Conservation (phyloP, 2,113 vertebrate species). For the Rhea pennata region DNA sequence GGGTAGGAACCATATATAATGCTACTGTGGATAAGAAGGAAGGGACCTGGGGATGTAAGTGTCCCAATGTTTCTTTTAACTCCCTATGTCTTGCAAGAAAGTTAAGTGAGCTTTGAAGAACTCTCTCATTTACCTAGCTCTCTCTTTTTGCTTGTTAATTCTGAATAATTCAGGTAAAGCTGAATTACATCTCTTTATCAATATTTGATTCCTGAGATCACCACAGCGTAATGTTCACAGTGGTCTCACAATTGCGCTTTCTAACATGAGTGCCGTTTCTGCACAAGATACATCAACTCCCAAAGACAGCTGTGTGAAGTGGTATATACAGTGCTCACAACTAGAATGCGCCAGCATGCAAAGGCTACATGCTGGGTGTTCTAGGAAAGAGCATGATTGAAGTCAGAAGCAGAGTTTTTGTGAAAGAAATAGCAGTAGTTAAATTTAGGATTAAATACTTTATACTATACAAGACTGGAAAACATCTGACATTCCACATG, state of each 20-base stretch:
- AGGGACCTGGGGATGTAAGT: background rate
- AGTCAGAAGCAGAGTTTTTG: background rate
- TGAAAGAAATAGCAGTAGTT: background rate
- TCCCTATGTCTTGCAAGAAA: background rate
- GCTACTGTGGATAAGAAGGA: background rate
- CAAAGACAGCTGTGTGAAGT: background rate
- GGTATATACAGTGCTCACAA: background rate
- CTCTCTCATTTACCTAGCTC: background rate
- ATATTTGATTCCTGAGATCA: background rate
- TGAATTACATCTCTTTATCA: constrained; percentile 7
- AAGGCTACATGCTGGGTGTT: background rate
- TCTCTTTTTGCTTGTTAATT: background rate
- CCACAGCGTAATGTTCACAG: background rate
- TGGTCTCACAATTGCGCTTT: background rate
- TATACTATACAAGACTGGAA: background rate
- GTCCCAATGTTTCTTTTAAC: background rate
- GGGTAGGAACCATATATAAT: background rate
- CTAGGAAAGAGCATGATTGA: background rate
- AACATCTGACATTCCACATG: background rate
- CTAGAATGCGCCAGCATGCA: background rate
- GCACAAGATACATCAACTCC: background rate
- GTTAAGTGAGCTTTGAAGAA: background rate
- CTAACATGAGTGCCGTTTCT: background rate
- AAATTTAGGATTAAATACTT: background rate
- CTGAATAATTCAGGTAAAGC: constrained; percentile 16